phyloP scores from a whole-genome alignment of 2,888 invertebrate genomes.

The Sinodicranocentrus sp. region DNA sequence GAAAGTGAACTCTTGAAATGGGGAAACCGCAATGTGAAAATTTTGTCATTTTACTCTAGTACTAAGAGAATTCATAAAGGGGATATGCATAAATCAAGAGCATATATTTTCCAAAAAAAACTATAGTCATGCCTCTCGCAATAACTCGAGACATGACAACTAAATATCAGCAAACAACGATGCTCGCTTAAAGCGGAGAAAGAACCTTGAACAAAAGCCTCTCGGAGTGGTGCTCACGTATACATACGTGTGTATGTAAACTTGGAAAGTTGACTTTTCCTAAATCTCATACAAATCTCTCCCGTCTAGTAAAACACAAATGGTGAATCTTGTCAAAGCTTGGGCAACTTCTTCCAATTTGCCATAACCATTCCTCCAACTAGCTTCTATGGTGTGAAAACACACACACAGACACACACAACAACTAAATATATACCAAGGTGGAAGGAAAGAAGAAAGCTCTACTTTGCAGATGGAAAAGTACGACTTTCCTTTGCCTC shows the following conservation, averaged over 20 bases:
- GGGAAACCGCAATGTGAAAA: not conserved
- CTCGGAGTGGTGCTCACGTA: not conserved
- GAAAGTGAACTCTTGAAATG: not conserved
- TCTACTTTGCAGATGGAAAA: not conserved
- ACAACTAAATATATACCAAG: not conserved
- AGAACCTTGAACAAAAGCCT: not conserved
- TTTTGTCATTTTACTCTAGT: not conserved
- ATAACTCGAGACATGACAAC: no score
- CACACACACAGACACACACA: no score
- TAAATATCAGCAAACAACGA: conserved; percentile 10
- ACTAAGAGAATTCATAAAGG: no score
- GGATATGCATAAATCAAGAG: no score
- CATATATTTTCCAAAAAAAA: no score
- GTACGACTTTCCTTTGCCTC: not conserved
- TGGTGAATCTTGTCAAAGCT: not conserved
- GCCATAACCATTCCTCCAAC: not conserved
- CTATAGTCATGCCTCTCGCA: no score
- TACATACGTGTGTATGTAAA: conserved; percentile 34
- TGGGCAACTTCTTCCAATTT: conserved; percentile 34
- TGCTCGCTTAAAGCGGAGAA: no score
- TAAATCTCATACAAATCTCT: conserved; percentile 64
- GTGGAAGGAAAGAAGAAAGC: not conserved
- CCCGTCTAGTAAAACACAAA: conserved; percentile 42
- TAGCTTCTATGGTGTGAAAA: not conserved
- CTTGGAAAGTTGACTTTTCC: conserved; percentile 53